Percentiles rank a stretch among this genome's conserved stretches.
Evolutionary conservation across 2,113 vertebrate genomes (phyloP).

Genomic region (Caranx ignobilis): DNA sequence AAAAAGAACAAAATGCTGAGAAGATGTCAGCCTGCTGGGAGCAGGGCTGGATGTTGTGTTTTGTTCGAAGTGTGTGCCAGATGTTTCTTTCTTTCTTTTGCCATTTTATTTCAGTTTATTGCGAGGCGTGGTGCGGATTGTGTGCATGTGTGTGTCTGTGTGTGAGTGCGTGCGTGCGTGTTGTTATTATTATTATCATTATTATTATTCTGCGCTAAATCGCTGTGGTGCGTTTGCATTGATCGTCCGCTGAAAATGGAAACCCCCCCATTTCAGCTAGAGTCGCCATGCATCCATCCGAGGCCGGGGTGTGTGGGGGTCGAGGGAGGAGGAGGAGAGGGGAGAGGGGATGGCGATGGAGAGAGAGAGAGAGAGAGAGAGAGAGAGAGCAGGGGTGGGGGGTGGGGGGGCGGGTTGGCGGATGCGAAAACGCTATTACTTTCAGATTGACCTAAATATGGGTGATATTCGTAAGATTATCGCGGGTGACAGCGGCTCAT

Average conservation of each 20-base stretch:
- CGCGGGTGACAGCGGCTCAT: conserved; percentile 51
- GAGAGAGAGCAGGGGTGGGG: neutral
- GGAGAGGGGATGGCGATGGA: neutral
- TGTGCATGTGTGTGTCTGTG: neutral
- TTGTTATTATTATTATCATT: neutral
- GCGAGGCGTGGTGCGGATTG: conserved; percentile 49
- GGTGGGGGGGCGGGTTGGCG: neutral
- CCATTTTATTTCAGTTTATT: conserved; percentile 15
- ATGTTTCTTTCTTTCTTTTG: conserved; percentile 46
- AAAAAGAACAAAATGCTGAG: neutral
- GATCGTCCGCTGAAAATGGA: conserved; percentile 66
- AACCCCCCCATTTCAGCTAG: conserved; percentile 39
- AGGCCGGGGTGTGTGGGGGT: conserved; percentile 52
- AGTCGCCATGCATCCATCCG: conserved; percentile 38
- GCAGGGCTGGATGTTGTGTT: conserved; percentile 55
- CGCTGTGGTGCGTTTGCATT: conserved; percentile 59
- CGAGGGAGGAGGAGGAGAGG: neutral
- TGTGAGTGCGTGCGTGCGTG: neutral
- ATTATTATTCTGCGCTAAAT: conserved; percentile 42
- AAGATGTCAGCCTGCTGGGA: conserved; percentile 53
- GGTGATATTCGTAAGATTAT: conserved; percentile 50
- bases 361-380: neutral
- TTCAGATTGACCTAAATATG: conserved; percentile 68
- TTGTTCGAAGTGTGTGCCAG: conserved; percentile 50
- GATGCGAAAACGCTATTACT: conserved; percentile 50